Base-by-base conservation (phyloP, 2,113 vertebrate genomes). In the Chunga burmeisteri region DNA sequence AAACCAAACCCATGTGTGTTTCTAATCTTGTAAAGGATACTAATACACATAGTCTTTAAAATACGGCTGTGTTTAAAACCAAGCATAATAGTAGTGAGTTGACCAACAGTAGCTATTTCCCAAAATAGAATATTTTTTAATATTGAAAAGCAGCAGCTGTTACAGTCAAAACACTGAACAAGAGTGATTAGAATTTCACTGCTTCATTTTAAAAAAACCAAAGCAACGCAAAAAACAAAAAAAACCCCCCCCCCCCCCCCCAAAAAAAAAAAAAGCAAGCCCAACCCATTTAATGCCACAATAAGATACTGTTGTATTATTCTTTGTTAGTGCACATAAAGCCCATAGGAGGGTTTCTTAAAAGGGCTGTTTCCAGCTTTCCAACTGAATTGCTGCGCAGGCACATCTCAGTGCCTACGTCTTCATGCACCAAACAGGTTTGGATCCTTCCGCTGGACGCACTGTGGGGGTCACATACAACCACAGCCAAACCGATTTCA, bases 141-240 rank as follows among this genome's bases (percentile, higher is more conserved):
- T 77, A 81, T 16, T 93, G 81, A 93, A 93, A 85, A 93, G 63
- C 89, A 95, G 72, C 94, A 95, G 92, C 92, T 93, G 92, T 63
- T 96, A 50, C 67, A 94, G 71, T 27, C 49, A 87, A 73, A 94
- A 88, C 63, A 87, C 27, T 58, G 56, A 95, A 21, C 56, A 86
- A 61, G 15, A 93, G 32, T 6, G 1, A 96, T 86, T 49, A 90
- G 50, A 84, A 94, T 85, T 80, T 96, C 79, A 93, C 42, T 70
- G 52, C 26, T 56, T 44, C 61, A 38, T 85, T 90, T 47, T 27
- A 75, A 80, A 87, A 70, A 63, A 77, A 89, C 38, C 38, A 38
- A 38, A 38, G 8, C 7, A 38, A 38, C 38, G 8, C 38, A 38
- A 38, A 38, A 38, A 38, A 7, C 38, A 38, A 38, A 38, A 38